Conservation (phyloP, 2,797 vertebrate species). For the Hyperoplus lanceolatus region DNA sequence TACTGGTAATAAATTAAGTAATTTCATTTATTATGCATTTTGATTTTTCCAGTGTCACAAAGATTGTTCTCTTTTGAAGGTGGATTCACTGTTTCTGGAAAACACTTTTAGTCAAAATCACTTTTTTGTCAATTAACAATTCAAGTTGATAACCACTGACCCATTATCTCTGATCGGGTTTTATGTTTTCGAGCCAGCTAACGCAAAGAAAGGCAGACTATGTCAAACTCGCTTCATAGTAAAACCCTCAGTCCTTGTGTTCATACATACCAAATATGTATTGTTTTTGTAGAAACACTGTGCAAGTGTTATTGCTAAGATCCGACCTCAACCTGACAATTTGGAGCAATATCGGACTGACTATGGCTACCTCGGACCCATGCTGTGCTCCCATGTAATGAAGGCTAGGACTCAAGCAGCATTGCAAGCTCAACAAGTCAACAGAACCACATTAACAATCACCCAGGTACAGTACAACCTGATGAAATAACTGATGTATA, state of each 20-base stretch:
- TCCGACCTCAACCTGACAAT: constrained; percentile 86
- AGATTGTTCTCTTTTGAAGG: no score
- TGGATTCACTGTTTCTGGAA: no score
- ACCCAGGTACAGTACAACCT: constrained; percentile 86
- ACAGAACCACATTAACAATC: constrained; percentile 94
- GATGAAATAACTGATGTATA: neutral
- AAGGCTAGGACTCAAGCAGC: constrained; percentile 94
- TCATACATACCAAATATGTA: neutral
- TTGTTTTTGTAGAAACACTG: constrained; percentile 84
- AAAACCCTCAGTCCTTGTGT: no score
- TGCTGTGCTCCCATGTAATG: constrained; percentile 92
- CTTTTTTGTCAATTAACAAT: no score
- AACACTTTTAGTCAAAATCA: no score
- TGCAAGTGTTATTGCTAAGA: constrained; percentile 88
- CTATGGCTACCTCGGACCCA: constrained; percentile 91
- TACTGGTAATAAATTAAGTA: constrained; percentile 86
- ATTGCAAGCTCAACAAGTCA: constrained; percentile 93
- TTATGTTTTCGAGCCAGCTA: no score
- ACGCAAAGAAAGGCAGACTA: no score
- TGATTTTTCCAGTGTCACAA: neutral
- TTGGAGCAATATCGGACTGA: constrained; percentile 91
- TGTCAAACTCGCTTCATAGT: no score
- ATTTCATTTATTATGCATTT: neutral
- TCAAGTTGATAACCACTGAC: no score
- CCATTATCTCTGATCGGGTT: no score